Evolutionary conservation across 2,113 vertebrate species (phyloP).

Genomic region (Rhineura floridana): DNA sequence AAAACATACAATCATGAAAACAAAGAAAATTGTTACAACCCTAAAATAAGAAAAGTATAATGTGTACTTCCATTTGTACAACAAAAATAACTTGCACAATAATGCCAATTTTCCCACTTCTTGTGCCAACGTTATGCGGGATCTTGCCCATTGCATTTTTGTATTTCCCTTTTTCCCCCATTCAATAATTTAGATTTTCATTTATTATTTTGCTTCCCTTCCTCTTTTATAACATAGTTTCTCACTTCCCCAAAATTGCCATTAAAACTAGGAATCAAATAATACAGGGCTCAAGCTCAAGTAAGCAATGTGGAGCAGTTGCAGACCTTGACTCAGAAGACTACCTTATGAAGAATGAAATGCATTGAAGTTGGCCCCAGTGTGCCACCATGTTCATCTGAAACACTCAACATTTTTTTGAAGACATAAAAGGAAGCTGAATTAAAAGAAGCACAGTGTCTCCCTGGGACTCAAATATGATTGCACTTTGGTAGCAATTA

Average conservation of each 20-base stretch:
- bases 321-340: not conserved
- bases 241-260: not conserved
- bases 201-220: not conserved
- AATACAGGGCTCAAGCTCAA: not conserved
- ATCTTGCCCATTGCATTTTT: not conserved
- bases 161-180: not conserved
- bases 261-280: not conserved
- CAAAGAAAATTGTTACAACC: too few species aligned
- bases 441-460: not conserved
- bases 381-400: not conserved
- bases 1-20: too few species aligned
- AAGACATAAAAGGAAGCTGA: not conserved
- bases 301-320: not conserved
- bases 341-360: not conserved
- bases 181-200: not conserved
- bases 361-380: not conserved
- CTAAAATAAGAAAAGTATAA: too few species aligned
- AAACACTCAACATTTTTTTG: not conserved
- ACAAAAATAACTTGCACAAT: too few species aligned
- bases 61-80: too few species aligned
- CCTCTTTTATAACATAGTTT: not conserved
- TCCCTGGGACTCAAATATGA: constrained; percentile 17
- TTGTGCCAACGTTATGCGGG: too few species aligned
- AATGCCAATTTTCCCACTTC: too few species aligned
- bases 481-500: not conserved